Base-by-base conservation (phyloP, 2,888 invertebrate genomes). In the Hanleya hanleyi region DNA sequence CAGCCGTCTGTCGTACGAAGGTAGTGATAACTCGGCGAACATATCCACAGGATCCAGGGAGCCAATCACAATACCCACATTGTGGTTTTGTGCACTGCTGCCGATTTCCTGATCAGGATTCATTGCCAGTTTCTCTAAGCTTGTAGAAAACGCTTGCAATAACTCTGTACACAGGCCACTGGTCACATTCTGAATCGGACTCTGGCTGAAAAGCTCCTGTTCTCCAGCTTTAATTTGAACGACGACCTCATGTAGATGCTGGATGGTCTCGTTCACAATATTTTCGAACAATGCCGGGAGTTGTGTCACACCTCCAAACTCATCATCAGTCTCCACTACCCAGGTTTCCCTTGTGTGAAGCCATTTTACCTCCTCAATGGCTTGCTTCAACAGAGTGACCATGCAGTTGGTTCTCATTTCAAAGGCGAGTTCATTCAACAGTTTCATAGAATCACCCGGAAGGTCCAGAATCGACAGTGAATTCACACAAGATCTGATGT, bases 351-450 rank as follows among this genome's bases (percentile, higher is more conserved):
- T 85, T 93, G 93, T 83, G 73, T 86, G 84, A 41, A 90, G 77
- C 3, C 77, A 79, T 69, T 86, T 81, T 32, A 89, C 87, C 81
- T 90, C 90, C 77, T 95, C 94, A 26, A 94, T 94, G 0, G 96
- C 94, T 84, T 96, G 95, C 85, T 95, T 95, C 72, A 98, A 94
- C 78, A 97, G 93, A 75, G 95, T 94, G 9, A 94, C 93, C 92
- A 97, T 94, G 81, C 97, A 96, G 89, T 96, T 95, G 71, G 96
- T 88, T 90, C 97, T 93, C 84, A 97, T 93, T 88, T 97, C 96
- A 89, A 96, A 94, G 79, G 97, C 94, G 57, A 97, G 93, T 79
- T 94, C 94, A 85, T 95, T 95, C 67, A 98, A 94, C 74, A 96
- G 94, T 82, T 95, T 95, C 69, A 97, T 92, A 4, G 96, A 96